Base-by-base conservation (phyloP, 2,888 invertebrate genomes). In the Teleiodes luculella region DNA sequence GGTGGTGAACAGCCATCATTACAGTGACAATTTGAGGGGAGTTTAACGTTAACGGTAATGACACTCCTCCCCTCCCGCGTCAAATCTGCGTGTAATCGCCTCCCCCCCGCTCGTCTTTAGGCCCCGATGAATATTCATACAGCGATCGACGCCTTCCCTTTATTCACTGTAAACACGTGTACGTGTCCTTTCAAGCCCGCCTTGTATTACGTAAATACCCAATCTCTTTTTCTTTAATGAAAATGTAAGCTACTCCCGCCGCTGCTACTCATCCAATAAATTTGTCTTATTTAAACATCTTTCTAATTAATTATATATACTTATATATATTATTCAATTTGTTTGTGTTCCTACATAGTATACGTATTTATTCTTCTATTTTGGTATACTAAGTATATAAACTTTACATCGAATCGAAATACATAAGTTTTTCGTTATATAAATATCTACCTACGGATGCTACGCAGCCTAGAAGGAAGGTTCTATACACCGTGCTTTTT, bases 91-190 rank as follows among this genome's bases (percentile, higher is more conserved):
- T 66, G 65, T 68, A 68, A 71, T 74, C 66, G 64, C 60, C 53
- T 51, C 41, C 52, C 56, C 54, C 56, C 58, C 50, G 56, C 52
- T 50, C 62, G 59, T 62, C 59, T 66, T 64, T 63, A 62, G 64
- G 52, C 64, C 57, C 56, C 67, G 55, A 76, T 85, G 85, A 85
- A 85, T 85, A 85, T 85, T 85, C 83, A 85, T 83, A 71, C 57
- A 75, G 64, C 72, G 78, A 84, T 84, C 80, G 80, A 78, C 77
- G 72, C 74, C 76, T 73, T 70, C 70, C 81, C 80, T 78, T 79
- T 78, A 78, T 78, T 80, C 78, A 73, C 65, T 76, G 83, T 79
- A 82, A 84, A 83, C 83, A 81, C 73, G 72, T 73, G 78, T 76
- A 82, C 83, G 84, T 85, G 83, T 81, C 80, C 66, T 72, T 72